These are phyloP conservation scores for Oplegnathus fasciatus DNA, from an alignment of 2,113 vertebrate genomes.

Conservation along the genomic window DNA sequence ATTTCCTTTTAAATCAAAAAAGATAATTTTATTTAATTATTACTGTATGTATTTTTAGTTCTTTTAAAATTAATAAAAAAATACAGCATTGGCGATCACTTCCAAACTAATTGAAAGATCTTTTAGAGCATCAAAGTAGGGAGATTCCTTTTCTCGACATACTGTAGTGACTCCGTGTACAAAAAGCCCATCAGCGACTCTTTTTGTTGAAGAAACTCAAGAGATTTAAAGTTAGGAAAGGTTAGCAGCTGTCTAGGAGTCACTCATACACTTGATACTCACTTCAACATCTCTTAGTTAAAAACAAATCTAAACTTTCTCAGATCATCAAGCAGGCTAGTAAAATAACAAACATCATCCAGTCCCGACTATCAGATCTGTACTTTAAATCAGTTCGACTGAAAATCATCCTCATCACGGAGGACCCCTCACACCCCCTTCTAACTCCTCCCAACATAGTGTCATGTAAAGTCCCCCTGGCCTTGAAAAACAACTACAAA, in stretches of 20 bases:
- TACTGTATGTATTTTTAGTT: not conserved
- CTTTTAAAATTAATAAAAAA: not conserved
- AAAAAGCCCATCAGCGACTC: too few species aligned
- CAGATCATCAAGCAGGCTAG: not conserved
- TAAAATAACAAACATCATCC: not conserved
- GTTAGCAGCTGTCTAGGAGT: too few species aligned
- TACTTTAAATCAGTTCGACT: not conserved
- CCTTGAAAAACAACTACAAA: not conserved
- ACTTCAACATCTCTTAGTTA: not conserved
- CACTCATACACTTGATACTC: too few species aligned
- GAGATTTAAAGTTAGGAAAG: too few species aligned
- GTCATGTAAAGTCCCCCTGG: not conserved
- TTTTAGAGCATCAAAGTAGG: too few species aligned
- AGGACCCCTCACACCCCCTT: not conserved
- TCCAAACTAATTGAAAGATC: too few species aligned
- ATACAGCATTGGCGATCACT: not conserved
- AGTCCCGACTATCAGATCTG: not conserved
- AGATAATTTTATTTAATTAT: not conserved
- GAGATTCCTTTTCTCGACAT: too few species aligned
- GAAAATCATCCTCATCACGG: not conserved
- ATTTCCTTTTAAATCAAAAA: not conserved
- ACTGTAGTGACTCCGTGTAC: too few species aligned
- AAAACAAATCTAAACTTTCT: not conserved
- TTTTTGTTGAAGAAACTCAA: too few species aligned
- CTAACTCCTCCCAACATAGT: not conserved